phyloP scores from a whole-genome alignment of 2,113 vertebrate species.

The Alexandromys fortis region DNA sequence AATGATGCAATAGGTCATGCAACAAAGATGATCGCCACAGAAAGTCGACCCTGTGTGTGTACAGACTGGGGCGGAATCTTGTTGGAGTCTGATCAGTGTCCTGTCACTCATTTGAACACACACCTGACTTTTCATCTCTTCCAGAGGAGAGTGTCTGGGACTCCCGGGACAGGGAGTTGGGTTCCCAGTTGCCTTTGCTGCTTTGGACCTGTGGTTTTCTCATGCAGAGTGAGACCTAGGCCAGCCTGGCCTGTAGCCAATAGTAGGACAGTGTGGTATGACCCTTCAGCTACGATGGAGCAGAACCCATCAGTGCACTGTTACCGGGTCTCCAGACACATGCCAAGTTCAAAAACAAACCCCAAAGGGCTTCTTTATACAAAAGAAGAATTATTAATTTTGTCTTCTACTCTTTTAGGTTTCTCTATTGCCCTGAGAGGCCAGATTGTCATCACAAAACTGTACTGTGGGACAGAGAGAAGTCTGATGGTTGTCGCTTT shows the following conservation, averaged over 20 bases:
- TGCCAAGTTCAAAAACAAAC: not conserved
- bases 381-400: not conserved
- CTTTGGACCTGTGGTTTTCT: not conserved
- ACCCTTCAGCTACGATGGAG: not conserved
- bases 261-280: not conserved
- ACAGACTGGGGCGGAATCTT: not conserved
- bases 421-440: not conserved
- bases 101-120: not conserved
- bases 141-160: not conserved
- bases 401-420: not conserved
- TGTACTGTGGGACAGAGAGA: not conserved
- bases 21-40: not conserved
- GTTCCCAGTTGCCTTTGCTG: not conserved
- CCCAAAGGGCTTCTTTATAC: not conserved
- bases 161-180: not conserved
- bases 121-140: not conserved
- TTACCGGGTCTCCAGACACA: not conserved
- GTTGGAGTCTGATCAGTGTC: not conserved
- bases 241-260: not conserved
- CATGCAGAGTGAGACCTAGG: not conserved
- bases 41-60: fast-evolving
- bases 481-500: not conserved
- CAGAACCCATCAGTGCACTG: fast-evolving
- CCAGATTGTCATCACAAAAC: not conserved
- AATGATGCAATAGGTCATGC: not conserved